These are phyloP conservation scores for Eristalis tenax DNA, from an alignment of 2,888 invertebrate species.

Conservation along the genomic window DNA sequence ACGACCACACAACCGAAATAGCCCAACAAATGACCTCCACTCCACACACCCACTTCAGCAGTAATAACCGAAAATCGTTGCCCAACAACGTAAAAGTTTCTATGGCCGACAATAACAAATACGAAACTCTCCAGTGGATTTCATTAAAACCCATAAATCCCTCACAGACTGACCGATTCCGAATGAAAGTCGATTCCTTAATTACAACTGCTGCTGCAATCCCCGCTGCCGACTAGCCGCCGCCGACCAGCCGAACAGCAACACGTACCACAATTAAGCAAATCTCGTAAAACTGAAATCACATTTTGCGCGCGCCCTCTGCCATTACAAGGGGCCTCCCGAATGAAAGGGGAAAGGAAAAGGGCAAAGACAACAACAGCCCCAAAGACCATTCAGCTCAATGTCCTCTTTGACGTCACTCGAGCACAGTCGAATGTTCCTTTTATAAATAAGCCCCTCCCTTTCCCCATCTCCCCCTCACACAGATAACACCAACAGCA, in stretches of 20 bases:
- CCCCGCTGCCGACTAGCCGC: not conserved
- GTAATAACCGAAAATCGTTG: not conserved
- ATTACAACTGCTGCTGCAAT: not conserved
- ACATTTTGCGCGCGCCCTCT: not conserved
- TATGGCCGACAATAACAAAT: not conserved
- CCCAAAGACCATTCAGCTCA: slow-evolving; percentile 6
- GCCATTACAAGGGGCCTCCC: not conserved
- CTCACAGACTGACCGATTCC: not conserved
- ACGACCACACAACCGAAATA: not conserved
- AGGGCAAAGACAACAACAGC: slow-evolving; percentile 4
- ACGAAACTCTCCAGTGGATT: not conserved
- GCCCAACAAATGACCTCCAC: not conserved
- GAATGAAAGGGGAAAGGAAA: too few relatives aligned
- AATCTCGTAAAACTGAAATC: not conserved
- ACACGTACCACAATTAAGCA: not conserved
- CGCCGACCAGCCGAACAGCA: not conserved
- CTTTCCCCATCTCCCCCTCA: not conserved
- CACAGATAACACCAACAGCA: too few relatives aligned
- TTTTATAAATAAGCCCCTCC: not conserved
- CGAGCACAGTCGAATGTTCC: slow-evolving; percentile 20
- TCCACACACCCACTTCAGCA: not conserved
- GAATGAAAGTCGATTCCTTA: not conserved
- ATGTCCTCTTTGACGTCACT: slow-evolving; percentile 3
- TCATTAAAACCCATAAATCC: not conserved
- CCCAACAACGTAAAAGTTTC: not conserved